Evolutionary conservation across 2,888 invertebrate genomes (phyloP).

Genomic region (Omphaloscelis lunosa): DNA sequence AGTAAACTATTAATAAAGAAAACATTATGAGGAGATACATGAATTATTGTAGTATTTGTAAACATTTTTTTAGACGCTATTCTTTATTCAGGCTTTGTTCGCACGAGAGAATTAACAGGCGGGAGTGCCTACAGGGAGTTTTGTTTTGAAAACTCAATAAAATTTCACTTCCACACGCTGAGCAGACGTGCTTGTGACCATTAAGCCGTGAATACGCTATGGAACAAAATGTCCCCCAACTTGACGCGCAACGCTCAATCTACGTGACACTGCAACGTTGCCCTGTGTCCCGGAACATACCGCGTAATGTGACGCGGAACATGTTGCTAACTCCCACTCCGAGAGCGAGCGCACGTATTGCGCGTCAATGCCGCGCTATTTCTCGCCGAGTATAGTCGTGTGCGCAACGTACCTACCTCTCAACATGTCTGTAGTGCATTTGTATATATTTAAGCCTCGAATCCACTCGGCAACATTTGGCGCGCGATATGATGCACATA

Average conservation of each 20-base stretch:
- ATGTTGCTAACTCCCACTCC: neutral
- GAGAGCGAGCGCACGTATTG: neutral
- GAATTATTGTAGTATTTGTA: conserved; percentile 22
- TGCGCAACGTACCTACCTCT: no score
- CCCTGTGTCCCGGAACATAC: neutral
- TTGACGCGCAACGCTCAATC: no score
- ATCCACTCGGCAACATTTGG: no score
- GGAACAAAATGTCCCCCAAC: no score
- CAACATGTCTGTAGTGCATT: no score
- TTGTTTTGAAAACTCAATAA: neutral
- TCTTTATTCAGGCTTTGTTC: neutral
- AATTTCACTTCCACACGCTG: neutral
- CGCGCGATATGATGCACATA: no score
- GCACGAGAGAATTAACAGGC: neutral
- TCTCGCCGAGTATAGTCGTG: no score
- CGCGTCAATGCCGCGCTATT: neutral
- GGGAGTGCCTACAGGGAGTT: neutral
- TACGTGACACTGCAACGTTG: no score
- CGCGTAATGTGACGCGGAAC: no score
- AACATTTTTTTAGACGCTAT: neutral
- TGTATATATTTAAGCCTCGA: no score
- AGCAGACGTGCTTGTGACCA: neutral
- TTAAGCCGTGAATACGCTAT: no score
- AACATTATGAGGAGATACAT: conserved; percentile 34
- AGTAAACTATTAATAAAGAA: conserved; percentile 57